Percentiles rank a stretch among this genome's conserved stretches.
phyloP scores from a whole-genome alignment of 2,797 vertebrate species.

The Darevskia mixta region DNA sequence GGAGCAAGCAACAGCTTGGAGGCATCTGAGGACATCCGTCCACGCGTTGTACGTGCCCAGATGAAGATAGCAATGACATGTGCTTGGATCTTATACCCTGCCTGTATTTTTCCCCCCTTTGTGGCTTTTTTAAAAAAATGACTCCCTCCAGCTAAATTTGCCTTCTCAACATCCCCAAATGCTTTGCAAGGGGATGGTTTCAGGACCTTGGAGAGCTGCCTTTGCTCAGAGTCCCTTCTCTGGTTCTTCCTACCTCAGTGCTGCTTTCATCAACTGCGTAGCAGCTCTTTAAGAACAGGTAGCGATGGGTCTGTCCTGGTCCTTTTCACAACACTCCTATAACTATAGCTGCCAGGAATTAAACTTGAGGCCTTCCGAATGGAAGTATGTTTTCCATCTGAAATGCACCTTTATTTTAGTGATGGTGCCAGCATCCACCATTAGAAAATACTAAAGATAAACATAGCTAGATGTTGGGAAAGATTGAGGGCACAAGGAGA shows the following conservation, averaged over 20 bases:
- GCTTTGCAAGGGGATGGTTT: neutral
- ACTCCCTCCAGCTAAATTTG: neutral
- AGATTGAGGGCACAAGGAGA: too few relatives aligned
- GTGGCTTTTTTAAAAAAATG: too few relatives aligned
- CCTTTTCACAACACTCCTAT: neutral
- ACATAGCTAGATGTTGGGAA: too few relatives aligned
- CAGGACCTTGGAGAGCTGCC: conserved; percentile 10
- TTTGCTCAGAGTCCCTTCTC: neutral
- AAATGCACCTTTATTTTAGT: neutral
- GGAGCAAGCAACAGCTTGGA: neutral
- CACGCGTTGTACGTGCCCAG: neutral
- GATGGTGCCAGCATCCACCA: too few relatives aligned
- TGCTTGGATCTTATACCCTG: neutral
- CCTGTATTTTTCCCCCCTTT: neutral
- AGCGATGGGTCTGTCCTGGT: too few relatives aligned
- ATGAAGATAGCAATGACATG: neutral
- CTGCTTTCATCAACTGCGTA: too few relatives aligned
- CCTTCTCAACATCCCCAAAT: neutral
- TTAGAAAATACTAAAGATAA: neutral
- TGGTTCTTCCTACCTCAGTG: neutral
- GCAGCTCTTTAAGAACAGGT: neutral
- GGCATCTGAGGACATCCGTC: conserved; percentile 28
- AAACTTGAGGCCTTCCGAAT: neutral
- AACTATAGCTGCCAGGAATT: neutral
- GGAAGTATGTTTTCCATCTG: neutral